Base-by-base conservation (phyloP, 2,888 invertebrate genomes). In the Dermolepida albohirtum region DNA sequence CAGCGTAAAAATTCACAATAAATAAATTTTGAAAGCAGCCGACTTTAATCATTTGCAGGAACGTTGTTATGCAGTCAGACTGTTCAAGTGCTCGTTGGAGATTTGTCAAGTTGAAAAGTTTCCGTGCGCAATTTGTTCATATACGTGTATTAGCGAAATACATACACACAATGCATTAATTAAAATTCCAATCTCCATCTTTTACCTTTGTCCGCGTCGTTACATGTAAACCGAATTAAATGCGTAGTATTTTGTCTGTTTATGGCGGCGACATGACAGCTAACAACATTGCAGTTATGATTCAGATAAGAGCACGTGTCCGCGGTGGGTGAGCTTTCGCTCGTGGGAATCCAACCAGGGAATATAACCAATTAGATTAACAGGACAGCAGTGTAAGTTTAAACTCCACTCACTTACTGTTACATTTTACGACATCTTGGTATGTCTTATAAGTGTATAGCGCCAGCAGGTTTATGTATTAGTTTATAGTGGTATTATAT, bases 271-370 rank as follows among this genome's bases (percentile, higher is more conserved):
- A 62, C 67, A 62, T 67, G 55, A 67, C 67, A 67, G 57, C 55
- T 44, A 57, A 57, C 66, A 70, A 68, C 64, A 65, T 65, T 65
- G 69, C 70, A 71, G 70, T 68, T 70, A 70, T 52, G 70, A 68
- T 70, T 47, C 43, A 70, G 71, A 72, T 72, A 72, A 70, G 70
- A 77, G 74, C 78, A 75, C 76, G 77, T 77, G 77, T 76, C 76
- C 73, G 39, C 14, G 69, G 77, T 77, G 76, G 77, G 78, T 76
- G 78, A 51, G 70, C 71, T 74, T 68, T 71, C 69, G 72, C 71
- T 75, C 76, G 77, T 78, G 77, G 77, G 78, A 78, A 78, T 73
- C 73, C 68, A 69, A 71, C 74, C 72, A 74, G 75, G 76, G 77
- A 77, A 76, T 73, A 71, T 71, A 52, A 68, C 68, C 68, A 68